Base-by-base conservation (phyloP, 2,797 vertebrate species). In the Oceanodroma leucorhoa region DNA sequence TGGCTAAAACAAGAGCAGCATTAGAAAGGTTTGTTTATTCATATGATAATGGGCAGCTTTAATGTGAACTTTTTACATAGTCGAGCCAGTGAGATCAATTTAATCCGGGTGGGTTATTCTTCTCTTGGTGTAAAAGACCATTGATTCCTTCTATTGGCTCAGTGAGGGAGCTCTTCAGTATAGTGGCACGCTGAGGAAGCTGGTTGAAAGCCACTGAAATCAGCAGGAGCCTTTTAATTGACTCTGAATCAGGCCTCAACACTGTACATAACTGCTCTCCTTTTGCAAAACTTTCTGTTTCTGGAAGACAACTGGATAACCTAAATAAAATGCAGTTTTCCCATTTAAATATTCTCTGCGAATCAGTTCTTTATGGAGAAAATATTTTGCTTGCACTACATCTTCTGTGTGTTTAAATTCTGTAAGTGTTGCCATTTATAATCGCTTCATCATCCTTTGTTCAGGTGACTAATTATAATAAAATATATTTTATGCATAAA, bases 391-490 rank as follows among this genome's bases (percentile, higher is more conserved):
- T 86, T 76, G 51, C 0, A 0, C 13, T 64, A 66, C 58, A 14
- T 70, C 66, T 84, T 84, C 88, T 89, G 10, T 29, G 36, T 70
- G 62, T 61, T 91, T 76, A 69, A 90, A 81, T 80, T 82, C 75
- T 61, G 48, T 38, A 89, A 91, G 26, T 64, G 80, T 87, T 94
- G 70, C 66, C 80, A 43, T 94, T 92, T 87, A 70, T 84, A 97
- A 93, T 93, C 27, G 7, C 71, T 93, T 91, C 85, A 93, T 93
- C 90, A 83, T 95, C 88, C 66, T 94, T 94, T 97, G 88, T 96
- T 94, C 96, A 96, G 96, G 95, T 94, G 73, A 97, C 91, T 93
- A 92, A 96, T 96, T 93, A 93, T 87, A 95, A 94, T 93, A 95
- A 97, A 95, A 95, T 92, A 77, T 89, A 90, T 92, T 93, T 85